A percentile compares a stretch with the other conserved stretches of the same genome.
These are phyloP conservation scores for Paramormyrops kingsleyae DNA, from an alignment of 2,113 vertebrate genomes.

Conservation along the genomic window DNA sequence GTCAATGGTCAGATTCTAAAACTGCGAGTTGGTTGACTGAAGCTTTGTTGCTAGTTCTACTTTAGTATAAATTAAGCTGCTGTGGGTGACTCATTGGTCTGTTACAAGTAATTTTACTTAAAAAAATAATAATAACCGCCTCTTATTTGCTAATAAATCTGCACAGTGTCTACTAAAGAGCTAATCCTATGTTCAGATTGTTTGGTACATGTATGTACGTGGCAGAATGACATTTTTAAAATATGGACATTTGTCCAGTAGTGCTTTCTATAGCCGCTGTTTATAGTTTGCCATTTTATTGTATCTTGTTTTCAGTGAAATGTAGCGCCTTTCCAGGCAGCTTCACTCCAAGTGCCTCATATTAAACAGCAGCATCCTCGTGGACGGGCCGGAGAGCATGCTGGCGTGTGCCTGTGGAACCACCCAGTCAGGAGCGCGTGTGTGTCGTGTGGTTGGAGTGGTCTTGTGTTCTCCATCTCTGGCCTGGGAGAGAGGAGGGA, in stretches of 20 bases:
- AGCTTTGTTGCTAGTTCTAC: too few species aligned
- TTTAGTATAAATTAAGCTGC: too few species aligned
- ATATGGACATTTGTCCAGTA: not conserved
- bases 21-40: too few species aligned
- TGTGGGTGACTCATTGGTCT: too few species aligned
- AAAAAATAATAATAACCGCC: too few species aligned
- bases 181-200: too few species aligned
- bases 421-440: not conserved
- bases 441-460: not conserved
- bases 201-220: too few species aligned
- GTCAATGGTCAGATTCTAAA: too few species aligned
- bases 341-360: not conserved
- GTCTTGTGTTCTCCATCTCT: not conserved
- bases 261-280: not conserved
- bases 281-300: not conserved
- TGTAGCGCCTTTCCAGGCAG: not conserved
- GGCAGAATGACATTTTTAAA: too few species aligned
- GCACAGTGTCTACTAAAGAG: too few species aligned
- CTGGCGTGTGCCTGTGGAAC: not conserved
- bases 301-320: not conserved
- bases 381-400: not conserved
- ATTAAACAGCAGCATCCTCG: not conserved
- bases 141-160: too few species aligned
- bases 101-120: too few species aligned
- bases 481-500: not conserved